A percentile compares a stretch with the other conserved stretches of the same genome.
Conservation (phyloP, 2,888 invertebrate genomes). For the Scaptomyza caliginosa region DNA sequence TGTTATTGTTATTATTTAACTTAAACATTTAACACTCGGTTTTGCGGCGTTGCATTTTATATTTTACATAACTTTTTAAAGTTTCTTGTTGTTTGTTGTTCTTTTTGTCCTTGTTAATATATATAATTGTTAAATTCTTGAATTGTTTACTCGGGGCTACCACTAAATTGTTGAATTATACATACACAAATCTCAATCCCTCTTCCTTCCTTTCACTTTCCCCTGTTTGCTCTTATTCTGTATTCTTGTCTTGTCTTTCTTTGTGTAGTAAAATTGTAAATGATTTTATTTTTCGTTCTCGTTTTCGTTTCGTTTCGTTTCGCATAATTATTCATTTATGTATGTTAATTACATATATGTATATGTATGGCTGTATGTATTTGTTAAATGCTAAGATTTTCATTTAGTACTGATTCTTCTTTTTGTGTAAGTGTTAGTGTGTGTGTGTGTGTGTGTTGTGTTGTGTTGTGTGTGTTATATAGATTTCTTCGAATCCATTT, state of each 20-base stretch:
- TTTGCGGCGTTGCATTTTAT: constrained; percentile 36
- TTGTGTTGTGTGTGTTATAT: constrained; percentile 11
- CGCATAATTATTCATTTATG: constrained; percentile 34
- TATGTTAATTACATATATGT: constrained; percentile 20
- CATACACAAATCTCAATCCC: constrained; percentile 36
- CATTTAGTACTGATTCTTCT: constrained; percentile 44
- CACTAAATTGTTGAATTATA: constrained; percentile 59
- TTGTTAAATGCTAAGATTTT: constrained; percentile 46
- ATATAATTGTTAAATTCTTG: constrained; percentile 67
- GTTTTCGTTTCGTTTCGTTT: constrained; percentile 1
- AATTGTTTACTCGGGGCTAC: constrained; percentile 64
- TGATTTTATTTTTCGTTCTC: constrained; percentile 25
- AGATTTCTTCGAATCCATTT: constrained; percentile 25
- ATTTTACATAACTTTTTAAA: constrained; percentile 66
- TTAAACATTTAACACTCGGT: constrained; percentile 42
- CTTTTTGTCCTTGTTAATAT: constrained; percentile 16
- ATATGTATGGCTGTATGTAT: constrained; percentile 21
- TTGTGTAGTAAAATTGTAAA: constrained; percentile 36
- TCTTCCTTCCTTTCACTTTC: not conserved
- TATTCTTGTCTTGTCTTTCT: not conserved
- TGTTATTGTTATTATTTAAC: constrained; percentile 24
- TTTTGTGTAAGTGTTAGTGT: not conserved
- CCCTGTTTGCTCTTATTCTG: not conserved
- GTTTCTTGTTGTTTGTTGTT: constrained; percentile 18
- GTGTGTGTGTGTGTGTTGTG: not conserved